Evolutionary conservation across 2,888 invertebrate species (phyloP).

Genomic region (Nephrotoma flavescens): DNA sequence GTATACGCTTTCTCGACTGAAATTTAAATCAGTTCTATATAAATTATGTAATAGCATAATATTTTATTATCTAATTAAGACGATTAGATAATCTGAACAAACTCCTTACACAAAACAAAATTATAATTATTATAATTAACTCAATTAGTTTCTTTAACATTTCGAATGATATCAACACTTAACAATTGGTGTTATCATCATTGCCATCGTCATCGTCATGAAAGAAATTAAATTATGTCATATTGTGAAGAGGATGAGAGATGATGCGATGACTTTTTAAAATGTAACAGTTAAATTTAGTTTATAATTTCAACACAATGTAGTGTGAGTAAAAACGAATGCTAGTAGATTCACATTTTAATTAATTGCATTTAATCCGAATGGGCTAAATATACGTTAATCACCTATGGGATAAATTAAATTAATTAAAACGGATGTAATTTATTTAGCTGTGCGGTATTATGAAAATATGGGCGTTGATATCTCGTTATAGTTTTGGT

Average conservation of each 20-base stretch:
- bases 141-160: not conserved
- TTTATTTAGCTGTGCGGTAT: too few relatives aligned
- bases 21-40: not conserved
- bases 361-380: not conserved
- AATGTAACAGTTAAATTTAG: not conserved
- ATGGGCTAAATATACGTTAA: not conserved
- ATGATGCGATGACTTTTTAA: not conserved
- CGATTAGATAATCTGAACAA: not conserved
- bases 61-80: not conserved
- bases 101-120: not conserved
- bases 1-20: not conserved
- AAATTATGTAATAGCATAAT: not conserved
- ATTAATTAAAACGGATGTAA: not conserved
- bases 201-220: not conserved
- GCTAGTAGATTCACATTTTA: not conserved
- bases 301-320: not conserved
- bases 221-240: not conserved
- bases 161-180: not conserved
- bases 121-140: not conserved
- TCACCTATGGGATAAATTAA: not conserved
- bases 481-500: too few relatives aligned
- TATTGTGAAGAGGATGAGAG: not conserved
- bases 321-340: not conserved
- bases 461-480: too few relatives aligned
- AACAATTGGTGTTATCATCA: not conserved